These are phyloP conservation scores for Cyclophora albipunctata DNA, from an alignment of 2,888 invertebrate genomes.

Conservation along the genomic window DNA sequence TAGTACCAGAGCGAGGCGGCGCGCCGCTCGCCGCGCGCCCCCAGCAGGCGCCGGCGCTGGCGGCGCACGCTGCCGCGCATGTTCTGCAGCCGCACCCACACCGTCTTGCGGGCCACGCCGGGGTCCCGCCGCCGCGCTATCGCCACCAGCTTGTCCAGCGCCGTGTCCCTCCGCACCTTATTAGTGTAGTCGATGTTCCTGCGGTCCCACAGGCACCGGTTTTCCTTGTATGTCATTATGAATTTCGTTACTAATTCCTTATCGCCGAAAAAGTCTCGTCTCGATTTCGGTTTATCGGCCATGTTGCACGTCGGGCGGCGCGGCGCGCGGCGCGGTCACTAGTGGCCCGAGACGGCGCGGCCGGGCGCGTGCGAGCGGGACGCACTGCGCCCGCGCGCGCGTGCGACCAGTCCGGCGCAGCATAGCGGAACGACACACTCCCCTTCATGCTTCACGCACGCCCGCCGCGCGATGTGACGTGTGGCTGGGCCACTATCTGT, in stretches of 20 bases:
- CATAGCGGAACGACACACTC: too few species aligned
- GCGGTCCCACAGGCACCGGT: constrained; percentile 53
- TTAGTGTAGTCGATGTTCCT: constrained; percentile 42
- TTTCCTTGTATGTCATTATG: constrained; percentile 45
- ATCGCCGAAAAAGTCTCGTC: constrained; percentile 42
- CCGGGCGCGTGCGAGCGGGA: too few species aligned
- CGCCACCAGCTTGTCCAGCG: too few species aligned
- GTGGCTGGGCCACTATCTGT: too few species aligned
- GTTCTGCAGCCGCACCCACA: constrained; percentile 51
- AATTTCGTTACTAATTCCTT: constrained; percentile 50
- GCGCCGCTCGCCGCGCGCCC: constrained; percentile 34
- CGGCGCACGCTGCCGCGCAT: constrained; percentile 47
- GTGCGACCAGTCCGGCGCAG: too few species aligned
- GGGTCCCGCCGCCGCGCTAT: too few species aligned
- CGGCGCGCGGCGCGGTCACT: constrained; percentile 34
- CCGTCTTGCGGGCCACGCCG: too few species aligned
- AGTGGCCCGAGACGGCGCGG: too few species aligned
- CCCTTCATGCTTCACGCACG: too few species aligned
- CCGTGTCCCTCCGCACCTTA: constrained; percentile 9
- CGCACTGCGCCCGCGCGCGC: too few species aligned
- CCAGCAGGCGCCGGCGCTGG: constrained; percentile 34
- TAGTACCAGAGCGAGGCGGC: constrained; percentile 51
- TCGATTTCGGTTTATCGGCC: constrained; percentile 7
- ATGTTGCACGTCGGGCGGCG: constrained; percentile 36
- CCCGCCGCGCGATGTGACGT: too few species aligned